Evolutionary conservation across 2,888 invertebrate genomes (phyloP).

Genomic region (Theretra japonica): DNA sequence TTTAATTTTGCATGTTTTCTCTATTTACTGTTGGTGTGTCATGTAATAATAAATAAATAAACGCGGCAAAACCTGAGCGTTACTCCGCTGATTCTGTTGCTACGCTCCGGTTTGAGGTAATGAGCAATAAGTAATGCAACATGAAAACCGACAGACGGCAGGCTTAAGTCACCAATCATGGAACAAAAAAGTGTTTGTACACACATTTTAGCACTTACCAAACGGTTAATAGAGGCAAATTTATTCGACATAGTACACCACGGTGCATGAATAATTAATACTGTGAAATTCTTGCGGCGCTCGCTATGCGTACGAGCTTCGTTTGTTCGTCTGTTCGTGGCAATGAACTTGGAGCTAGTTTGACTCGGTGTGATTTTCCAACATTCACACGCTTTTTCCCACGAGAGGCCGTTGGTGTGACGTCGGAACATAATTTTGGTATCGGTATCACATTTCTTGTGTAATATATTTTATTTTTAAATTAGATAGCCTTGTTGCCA

Average conservation of each 20-base stretch:
- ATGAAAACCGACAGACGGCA: constrained; percentile 2
- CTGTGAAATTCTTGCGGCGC: constrained; percentile 34
- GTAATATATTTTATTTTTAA: background rate
- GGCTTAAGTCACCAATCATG: constrained; percentile 28
- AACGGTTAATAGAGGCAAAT: constrained; percentile 50
- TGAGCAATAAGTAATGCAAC: constrained; percentile 10
- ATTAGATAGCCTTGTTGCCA: background rate
- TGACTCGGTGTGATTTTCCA: constrained; percentile 38
- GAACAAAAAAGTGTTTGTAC: constrained; percentile 37
- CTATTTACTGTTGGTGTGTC: no score
- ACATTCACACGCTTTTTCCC: constrained; percentile 19
- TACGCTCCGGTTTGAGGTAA: background rate
- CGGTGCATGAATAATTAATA: constrained; percentile 61
- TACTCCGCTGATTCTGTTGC: background rate
- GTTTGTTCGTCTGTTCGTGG: constrained; percentile 41
- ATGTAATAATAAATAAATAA: no score
- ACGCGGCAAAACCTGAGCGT: no score
- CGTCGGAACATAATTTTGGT: constrained; percentile 4
- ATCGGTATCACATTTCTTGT: constrained; percentile 19
- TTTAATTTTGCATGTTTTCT: no score
- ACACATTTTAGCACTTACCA: constrained; percentile 34
- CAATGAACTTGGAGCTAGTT: constrained; percentile 34
- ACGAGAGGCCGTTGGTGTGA: background rate
- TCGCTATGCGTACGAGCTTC: constrained; percentile 37
- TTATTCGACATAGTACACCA: constrained; percentile 59